Percentiles rank a stretch among this genome's conserved stretches.
Evolutionary conservation across 2,797 vertebrate genomes (phyloP).

Genomic region (Epinephelus malabaricus): DNA sequence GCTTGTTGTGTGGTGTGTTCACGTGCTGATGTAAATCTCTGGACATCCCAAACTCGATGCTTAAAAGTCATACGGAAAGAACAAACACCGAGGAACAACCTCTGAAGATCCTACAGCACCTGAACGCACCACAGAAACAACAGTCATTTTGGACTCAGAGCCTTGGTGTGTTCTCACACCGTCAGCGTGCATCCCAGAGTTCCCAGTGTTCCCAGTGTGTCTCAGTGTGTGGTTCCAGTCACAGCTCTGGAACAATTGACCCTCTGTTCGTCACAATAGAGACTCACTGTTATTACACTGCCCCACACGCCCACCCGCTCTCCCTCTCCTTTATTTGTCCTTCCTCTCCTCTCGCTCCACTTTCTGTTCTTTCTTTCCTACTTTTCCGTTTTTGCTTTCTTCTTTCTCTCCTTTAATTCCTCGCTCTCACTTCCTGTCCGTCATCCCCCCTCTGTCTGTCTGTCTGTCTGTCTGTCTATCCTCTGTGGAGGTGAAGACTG

Average conservation of each 20-base stretch:
- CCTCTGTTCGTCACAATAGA: constrained; percentile 83
- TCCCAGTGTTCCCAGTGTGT: constrained; percentile 48
- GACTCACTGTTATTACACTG: constrained; percentile 79
- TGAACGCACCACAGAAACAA: neutral
- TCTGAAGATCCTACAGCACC: neutral
- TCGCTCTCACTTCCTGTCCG: neutral
- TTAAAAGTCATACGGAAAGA: no score
- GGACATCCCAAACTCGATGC: neutral
- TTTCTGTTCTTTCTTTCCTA: neutral
- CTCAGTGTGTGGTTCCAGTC: constrained; percentile 50
- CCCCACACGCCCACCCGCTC: constrained; percentile 42
- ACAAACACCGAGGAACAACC: no score
- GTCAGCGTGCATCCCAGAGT: neutral
- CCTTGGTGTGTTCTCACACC: neutral
- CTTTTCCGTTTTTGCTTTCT: neutral
- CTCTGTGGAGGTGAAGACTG: constrained; percentile 27
- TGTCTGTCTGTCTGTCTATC: neutral
- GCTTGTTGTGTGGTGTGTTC: no score
- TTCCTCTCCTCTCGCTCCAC: neutral
- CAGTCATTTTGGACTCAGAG: no score
- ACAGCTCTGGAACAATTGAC: constrained; percentile 64
- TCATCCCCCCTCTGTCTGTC: no score
- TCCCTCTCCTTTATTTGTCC: constrained; percentile 12
- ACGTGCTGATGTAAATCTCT: neutral
- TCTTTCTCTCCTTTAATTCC: neutral